phyloP scores from a whole-genome alignment of 2,113 vertebrate genomes.

The Alexandromys fortis region DNA sequence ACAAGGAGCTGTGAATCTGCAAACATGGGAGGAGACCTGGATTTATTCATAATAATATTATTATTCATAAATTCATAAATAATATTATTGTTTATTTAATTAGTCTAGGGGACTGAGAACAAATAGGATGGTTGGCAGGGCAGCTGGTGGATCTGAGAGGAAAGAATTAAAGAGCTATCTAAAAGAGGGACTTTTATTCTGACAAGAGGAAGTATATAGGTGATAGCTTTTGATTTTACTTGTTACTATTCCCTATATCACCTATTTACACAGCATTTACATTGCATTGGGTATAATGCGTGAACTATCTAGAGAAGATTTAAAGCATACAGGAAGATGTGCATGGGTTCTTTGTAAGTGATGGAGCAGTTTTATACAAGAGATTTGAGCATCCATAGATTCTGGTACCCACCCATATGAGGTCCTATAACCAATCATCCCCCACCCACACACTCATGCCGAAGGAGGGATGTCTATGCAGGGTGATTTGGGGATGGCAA shows the following conservation, averaged over 20 bases:
- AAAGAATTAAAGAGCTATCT: background rate
- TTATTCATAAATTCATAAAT: too few species aligned
- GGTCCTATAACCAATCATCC: background rate
- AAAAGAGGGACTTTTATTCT: background rate
- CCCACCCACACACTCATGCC: too few species aligned
- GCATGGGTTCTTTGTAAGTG: background rate
- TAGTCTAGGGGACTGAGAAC: background rate
- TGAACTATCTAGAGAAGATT: background rate
- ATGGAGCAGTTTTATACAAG: background rate
- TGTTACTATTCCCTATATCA: background rate
- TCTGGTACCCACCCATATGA: background rate
- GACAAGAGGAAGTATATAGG: background rate
- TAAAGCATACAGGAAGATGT: background rate
- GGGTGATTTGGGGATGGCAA: background rate
- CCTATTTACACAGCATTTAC: background rate
- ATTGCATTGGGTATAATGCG: background rate
- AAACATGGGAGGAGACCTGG: background rate
- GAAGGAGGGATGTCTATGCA: background rate
- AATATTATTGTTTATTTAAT: too few species aligned
- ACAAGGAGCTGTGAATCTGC: background rate
- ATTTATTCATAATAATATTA: background rate
- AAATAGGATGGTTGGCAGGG: fast-evolving
- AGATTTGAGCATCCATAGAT: background rate
- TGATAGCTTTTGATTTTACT: background rate
- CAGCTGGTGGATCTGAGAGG: background rate